Conservation (phyloP, 2,113 vertebrate species). For the Elephantulus edwardii region DNA sequence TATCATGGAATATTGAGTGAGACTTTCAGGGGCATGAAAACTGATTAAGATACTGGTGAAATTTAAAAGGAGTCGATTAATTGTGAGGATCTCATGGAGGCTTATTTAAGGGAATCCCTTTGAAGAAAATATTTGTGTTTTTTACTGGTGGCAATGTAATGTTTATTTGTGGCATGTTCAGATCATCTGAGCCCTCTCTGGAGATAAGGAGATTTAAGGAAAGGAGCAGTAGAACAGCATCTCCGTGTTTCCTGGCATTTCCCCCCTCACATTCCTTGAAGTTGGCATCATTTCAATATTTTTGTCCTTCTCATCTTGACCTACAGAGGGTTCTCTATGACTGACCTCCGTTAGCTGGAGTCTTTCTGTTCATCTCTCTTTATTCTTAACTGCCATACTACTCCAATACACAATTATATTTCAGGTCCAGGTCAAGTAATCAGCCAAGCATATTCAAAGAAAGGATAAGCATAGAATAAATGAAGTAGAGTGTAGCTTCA, state of each 20-base stretch:
- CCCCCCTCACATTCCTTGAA: not conserved
- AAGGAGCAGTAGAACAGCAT: not conserved
- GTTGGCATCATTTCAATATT: not conserved
- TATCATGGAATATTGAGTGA: conserved; percentile 48
- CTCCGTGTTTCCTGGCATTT: not conserved
- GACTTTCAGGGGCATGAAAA: conserved; percentile 17
- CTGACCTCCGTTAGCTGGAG: not conserved
- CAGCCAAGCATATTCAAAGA: not conserved
- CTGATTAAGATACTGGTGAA: not conserved
- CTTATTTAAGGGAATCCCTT: not conserved
- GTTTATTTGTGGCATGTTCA: not conserved
- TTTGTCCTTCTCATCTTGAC: not conserved
- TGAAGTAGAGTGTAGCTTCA: not conserved
- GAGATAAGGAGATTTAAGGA: not conserved
- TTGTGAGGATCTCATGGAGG: not conserved
- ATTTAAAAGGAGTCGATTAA: not conserved
- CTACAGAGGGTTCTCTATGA: not conserved
- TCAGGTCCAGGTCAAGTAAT: not conserved
- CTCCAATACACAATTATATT: not conserved
- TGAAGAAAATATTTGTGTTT: not conserved
- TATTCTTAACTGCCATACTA: not conserved
- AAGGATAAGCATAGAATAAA: not conserved
- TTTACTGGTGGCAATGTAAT: not conserved
- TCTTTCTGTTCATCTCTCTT: not conserved
- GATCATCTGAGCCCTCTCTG: not conserved